These are phyloP conservation scores for Halcyon leucocephala DNA, from an alignment of 2,797 vertebrate species.

Conservation along the genomic window DNA sequence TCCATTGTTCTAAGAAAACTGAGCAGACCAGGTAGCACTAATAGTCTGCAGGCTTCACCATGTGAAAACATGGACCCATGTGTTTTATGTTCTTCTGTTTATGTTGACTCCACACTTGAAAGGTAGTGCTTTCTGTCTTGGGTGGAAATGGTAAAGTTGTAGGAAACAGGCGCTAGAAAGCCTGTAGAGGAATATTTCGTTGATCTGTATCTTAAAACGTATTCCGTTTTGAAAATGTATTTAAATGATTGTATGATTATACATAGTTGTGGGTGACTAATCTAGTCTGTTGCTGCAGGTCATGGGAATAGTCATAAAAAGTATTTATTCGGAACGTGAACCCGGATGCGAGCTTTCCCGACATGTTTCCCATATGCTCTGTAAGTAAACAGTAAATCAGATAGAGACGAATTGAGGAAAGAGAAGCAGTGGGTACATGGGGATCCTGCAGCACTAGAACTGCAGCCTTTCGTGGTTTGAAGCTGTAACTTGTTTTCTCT, in stretches of 20 bases:
- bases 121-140: background rate
- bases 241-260: conserved; percentile 53
- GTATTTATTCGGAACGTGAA: conserved; percentile 54
- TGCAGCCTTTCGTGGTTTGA: background rate
- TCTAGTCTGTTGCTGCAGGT: conserved; percentile 66
- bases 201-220: conserved; percentile 18
- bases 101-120: background rate
- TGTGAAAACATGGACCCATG: background rate
- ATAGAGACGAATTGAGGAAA: conserved; percentile 32
- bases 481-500: background rate
- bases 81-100: background rate
- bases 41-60: background rate
- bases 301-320: conserved; percentile 70
- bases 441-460: background rate
- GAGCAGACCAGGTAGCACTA: background rate
- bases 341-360: conserved; percentile 35
- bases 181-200: background rate
- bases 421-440: background rate
- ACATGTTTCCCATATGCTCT: conserved; percentile 29
- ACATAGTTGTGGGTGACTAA: conserved; percentile 66
- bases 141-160: background rate
- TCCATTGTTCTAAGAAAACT: background rate
- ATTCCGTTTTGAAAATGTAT: conserved; percentile 51
- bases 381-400: conserved; percentile 56
- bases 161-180: conserved; percentile 10